phyloP scores from a whole-genome alignment of 2,113 vertebrate genomes.

The Myotis lucifugus region DNA sequence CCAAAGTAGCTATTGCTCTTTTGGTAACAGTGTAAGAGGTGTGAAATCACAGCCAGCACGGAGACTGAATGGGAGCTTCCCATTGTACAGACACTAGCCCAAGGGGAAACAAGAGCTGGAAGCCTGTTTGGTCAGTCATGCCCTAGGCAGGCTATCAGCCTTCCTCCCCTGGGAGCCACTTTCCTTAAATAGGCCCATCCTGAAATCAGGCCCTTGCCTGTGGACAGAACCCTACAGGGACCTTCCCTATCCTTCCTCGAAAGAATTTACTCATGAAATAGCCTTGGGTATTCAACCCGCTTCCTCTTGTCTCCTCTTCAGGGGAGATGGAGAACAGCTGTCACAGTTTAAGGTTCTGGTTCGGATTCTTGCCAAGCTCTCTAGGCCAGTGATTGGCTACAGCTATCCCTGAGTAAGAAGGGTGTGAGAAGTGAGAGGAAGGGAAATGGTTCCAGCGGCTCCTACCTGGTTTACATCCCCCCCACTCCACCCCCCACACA shows the following conservation, averaged over 20 bases:
- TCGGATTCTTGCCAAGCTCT: not conserved
- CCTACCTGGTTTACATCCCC: conserved; percentile 20
- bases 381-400: not conserved
- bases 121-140: conserved; percentile 28
- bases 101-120: conserved; percentile 44
- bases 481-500: not conserved
- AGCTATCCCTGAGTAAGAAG: conserved; percentile 31
- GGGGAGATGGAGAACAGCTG: conserved; percentile 48
- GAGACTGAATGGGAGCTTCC: conserved; percentile 9
- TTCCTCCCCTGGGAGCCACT: conserved; percentile 41
- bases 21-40: not conserved
- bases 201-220: conserved; percentile 38
- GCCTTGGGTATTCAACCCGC: conserved; percentile 34
- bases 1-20: not conserved
- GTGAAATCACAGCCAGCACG: not conserved
- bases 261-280: conserved; percentile 65
- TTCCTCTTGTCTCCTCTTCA: conserved; percentile 63
- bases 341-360: conserved; percentile 47
- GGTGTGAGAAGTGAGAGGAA: conserved; percentile 49
- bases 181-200: conserved; percentile 47
- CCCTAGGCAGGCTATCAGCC: not conserved
- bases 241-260: conserved; percentile 53
- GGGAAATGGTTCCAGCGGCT: conserved; percentile 28
- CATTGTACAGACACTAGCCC: not conserved
- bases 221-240: conserved; percentile 2